Evolutionary conservation across 2,113 vertebrate genomes (phyloP), one percentile per base, ranked within the genome.

Genomic region (Myodes glareolus): DNA sequence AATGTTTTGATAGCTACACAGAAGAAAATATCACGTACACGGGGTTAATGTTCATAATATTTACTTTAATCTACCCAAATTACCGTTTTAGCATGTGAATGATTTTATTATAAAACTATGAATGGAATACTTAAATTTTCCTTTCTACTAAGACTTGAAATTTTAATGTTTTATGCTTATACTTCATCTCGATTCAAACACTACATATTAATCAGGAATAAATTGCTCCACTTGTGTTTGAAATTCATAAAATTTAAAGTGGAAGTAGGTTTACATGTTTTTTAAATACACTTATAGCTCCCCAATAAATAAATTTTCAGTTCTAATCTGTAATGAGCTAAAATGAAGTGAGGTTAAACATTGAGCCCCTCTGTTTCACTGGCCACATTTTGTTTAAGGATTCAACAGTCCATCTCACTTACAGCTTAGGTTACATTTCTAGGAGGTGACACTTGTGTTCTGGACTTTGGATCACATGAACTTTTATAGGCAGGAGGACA

Each of bases 91-190:
- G 45, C 7, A 6, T 90, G 4, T 81, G 72, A 92, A 91, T 65
- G 86, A 33, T 77, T 77, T 81, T 91, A 87, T 42, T 84, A 84
- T 47, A 72, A 90, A 80, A 91, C 52, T 89, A 92, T 95, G 86
- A 58, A 85, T 73, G 10, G 16, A 1, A 50, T 85, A 78, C 80
- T 92, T 92, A 67, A 94, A 42, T 88, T 84, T 1, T 33, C 81
- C 86, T 96, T 86, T 12, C 23, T 81, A 70, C 78, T 23, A 95
- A 72, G 95, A 85, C 45, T 95, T 96, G 58, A 42, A 92, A 89
- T 50, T 80, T 3, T 47, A 73, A 0, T 85, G 27, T 94, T 8
- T 91, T 92, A 52, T 31, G 25, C 19, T 80, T 72, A 42, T 0
- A 78, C 9, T 27, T 45, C 25, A 50, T 78, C 42, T 95, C 31